Percentiles rank a stretch among this genome's conserved stretches.
These are phyloP conservation scores for Dunckerocampus dactyliophorus DNA, from an alignment of 2,113 vertebrate species.

Conservation along the genomic window DNA sequence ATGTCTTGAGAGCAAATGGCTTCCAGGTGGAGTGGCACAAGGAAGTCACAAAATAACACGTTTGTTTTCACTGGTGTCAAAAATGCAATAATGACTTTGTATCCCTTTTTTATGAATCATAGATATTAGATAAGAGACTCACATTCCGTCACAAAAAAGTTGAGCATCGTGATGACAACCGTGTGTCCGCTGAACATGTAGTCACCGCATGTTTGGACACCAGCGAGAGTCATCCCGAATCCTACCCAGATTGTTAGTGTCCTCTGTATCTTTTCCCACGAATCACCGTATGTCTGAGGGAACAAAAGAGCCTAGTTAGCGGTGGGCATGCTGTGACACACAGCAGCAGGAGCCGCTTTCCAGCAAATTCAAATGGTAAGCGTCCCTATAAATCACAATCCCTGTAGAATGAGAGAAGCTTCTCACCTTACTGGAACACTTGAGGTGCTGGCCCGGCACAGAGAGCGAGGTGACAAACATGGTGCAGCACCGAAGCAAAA, in stretches of 20 bases:
- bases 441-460: constrained; percentile 91
- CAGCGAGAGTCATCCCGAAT: constrained; percentile 94
- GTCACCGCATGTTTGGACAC: constrained; percentile 95
- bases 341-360: not conserved
- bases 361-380: not conserved
- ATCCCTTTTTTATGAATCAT: not conserved
- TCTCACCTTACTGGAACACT: constrained; percentile 92
- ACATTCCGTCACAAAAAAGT: constrained; percentile 87
- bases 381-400: not conserved
- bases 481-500: constrained; percentile 90
- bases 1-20: not conserved
- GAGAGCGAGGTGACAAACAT: constrained; percentile 99
- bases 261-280: constrained; percentile 86
- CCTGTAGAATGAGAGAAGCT: constrained; percentile 1
- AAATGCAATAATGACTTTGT: not conserved
- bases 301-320: constrained; percentile 12
- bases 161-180: constrained; percentile 92
- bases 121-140: constrained; percentile 26
- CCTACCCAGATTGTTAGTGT: constrained; percentile 94
- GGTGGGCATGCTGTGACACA: constrained; percentile 3
- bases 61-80: constrained; percentile 1
- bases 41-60: not conserved
- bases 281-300: constrained; percentile 81
- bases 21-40: not conserved
- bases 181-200: constrained; percentile 99